A percentile compares a stretch with the other conserved stretches of the same genome.
phyloP scores from a whole-genome alignment of 2,888 invertebrate species.

The Cephus spinipes region DNA sequence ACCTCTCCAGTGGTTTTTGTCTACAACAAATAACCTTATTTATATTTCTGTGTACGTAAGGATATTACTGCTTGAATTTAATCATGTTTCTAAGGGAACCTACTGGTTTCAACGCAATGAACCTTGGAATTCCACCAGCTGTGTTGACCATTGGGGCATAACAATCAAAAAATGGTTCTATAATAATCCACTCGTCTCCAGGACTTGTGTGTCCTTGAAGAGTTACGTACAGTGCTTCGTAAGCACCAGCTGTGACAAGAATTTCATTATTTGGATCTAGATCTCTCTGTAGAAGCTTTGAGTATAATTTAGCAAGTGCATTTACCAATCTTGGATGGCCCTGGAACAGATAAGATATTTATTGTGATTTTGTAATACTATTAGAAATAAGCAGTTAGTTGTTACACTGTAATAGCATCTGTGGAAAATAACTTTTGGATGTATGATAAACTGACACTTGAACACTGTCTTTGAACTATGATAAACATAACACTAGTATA shows the following conservation, averaged over 20 bases:
- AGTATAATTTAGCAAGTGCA: slow-evolving; percentile 86
- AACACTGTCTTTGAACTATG: no score
- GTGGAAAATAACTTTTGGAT: slow-evolving; percentile 2
- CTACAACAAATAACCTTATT: slow-evolving; percentile 44
- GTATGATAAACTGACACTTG: not conserved
- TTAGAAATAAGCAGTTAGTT: slow-evolving; percentile 16
- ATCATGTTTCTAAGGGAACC: slow-evolving; percentile 49
- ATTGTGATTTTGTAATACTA: slow-evolving; percentile 7
- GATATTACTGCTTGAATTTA: not conserved
- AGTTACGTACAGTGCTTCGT: slow-evolving; percentile 90
- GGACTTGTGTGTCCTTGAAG: slow-evolving; percentile 88
- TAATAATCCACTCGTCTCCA: slow-evolving; percentile 94
- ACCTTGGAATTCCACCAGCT: slow-evolving; percentile 88
- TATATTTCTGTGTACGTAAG: not conserved
- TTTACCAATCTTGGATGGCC: slow-evolving; percentile 92
- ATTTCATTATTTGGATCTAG: slow-evolving; percentile 91
- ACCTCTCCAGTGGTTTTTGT: slow-evolving; percentile 68
- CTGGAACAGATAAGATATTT: slow-evolving; percentile 68
- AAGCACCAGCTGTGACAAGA: slow-evolving; percentile 92
- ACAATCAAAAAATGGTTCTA: slow-evolving; percentile 98
- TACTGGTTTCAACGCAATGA: slow-evolving; percentile 88
- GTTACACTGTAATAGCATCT: slow-evolving; percentile 15
- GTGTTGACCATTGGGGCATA: slow-evolving; percentile 94
- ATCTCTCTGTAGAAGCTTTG: slow-evolving; percentile 77
- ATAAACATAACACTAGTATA: no score